Percentiles rank a stretch among this genome's conserved stretches.
Conservation (phyloP, 2,888 invertebrate genomes). For the Lapara coniferarum region DNA sequence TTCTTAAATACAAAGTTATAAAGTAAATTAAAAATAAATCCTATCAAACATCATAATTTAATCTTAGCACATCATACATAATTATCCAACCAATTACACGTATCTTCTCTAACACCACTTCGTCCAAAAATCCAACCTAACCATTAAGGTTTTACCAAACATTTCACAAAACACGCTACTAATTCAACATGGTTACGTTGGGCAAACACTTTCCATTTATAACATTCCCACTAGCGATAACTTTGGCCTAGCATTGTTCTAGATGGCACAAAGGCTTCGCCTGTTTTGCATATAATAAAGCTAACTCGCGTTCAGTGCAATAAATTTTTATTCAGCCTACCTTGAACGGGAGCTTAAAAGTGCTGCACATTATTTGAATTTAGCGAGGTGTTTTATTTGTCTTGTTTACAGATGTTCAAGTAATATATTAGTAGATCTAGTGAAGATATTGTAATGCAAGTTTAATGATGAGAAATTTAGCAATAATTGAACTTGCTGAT, state of each 20-base stretch:
- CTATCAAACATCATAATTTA: too few relatives aligned
- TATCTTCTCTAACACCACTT: neutral
- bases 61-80: too few relatives aligned
- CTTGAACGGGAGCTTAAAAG: conserved; percentile 19
- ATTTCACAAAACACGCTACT: conserved; percentile 1
- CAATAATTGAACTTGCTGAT: too few relatives aligned
- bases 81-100: too few relatives aligned
- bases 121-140: neutral
- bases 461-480: too few relatives aligned
- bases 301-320: conserved; percentile 10
- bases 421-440: neutral
- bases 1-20: too few relatives aligned
- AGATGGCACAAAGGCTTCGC: conserved; percentile 15
- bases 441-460: too few relatives aligned
- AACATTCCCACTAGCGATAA: conserved; percentile 14
- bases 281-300: conserved; percentile 20
- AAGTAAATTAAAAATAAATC: too few relatives aligned
- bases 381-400: conserved; percentile 6
- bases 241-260: conserved; percentile 18
- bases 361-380: conserved; percentile 20
- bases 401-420: neutral
- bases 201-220: conserved; percentile 18
- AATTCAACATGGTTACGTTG: neutral
- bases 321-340: conserved; percentile 20
- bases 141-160: neutral